These are phyloP conservation scores for Dysdera silvatica DNA, from an alignment of 1,140 invertebrate species.

Conservation along the genomic window DNA sequence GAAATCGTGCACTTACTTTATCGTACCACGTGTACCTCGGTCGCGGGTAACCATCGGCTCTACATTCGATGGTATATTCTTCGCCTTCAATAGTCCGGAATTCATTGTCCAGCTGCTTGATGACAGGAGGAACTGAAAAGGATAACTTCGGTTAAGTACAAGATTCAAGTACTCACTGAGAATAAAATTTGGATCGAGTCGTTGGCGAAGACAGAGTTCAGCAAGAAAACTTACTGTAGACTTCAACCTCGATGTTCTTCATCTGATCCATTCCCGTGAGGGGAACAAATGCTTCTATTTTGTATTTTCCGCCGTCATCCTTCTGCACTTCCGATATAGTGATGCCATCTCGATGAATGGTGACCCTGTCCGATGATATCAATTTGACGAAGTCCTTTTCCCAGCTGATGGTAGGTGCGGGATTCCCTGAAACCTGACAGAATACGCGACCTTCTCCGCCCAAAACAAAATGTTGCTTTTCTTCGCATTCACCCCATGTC, in stretches of 20 bases:
- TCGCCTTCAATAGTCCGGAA: conserved; percentile 69
- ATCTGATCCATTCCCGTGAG: conserved; percentile 11
- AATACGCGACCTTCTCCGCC: conserved; percentile 53
- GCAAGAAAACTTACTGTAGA: no score
- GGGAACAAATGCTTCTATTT: conserved; percentile 15
- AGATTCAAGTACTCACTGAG: conserved; percentile 52
- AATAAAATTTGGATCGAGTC: no score
- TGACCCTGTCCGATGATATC: conserved; percentile 5
- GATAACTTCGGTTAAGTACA: not conserved
- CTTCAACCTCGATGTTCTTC: conserved; percentile 18
- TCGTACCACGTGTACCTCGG: conserved; percentile 70
- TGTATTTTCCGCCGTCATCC: conserved; percentile 12
- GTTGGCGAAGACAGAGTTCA: no score
- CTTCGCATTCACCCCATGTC: conserved; percentile 70
- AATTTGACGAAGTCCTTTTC: conserved; percentile 60
- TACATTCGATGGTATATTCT: conserved; percentile 60
- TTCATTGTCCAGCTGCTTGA: conserved; percentile 51
- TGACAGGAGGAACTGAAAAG: conserved; percentile 36
- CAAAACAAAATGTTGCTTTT: conserved; percentile 70
- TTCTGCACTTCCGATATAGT: conserved; percentile 53
- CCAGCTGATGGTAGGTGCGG: conserved; percentile 77
- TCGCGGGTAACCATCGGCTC: conserved; percentile 68
- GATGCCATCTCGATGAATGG: conserved; percentile 1
- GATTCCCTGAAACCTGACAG: conserved; percentile 75
- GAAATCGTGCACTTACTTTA: conserved; percentile 15